phyloP scores from a whole-genome alignment of 2,797 vertebrate genomes.

The Halcyon badia region DNA sequence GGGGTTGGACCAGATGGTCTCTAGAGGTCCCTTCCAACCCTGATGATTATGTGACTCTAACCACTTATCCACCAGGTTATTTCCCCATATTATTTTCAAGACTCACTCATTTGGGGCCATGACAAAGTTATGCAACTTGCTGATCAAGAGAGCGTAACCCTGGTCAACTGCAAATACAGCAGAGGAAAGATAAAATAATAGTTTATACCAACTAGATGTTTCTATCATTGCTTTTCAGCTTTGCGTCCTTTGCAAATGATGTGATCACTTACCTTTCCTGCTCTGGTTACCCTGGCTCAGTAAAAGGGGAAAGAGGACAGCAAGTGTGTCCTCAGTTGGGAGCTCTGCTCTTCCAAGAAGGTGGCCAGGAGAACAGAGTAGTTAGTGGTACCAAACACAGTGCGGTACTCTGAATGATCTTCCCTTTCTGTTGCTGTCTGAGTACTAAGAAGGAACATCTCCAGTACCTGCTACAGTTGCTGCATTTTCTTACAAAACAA shows the following conservation, averaged over 20 bases:
- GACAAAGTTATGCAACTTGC: neutral
- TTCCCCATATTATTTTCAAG: neutral
- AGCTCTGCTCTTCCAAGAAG: neutral
- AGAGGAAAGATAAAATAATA: neutral
- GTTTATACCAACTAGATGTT: neutral
- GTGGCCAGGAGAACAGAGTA: neutral
- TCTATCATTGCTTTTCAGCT: neutral
- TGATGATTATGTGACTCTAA: neutral
- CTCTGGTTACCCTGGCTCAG: neutral
- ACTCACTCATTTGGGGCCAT: neutral
- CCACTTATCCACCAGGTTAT: neutral
- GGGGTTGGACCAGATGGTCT: neutral
- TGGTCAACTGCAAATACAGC: neutral
- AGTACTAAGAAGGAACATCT: neutral
- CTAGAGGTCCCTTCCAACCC: neutral
- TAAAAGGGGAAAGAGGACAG: neutral
- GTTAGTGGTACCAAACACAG: neutral
- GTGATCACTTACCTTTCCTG: neutral
- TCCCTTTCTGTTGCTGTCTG: neutral
- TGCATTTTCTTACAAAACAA: neutral
- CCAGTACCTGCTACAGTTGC: neutral
- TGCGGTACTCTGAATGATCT: rapidly evolving
- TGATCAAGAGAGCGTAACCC: neutral
- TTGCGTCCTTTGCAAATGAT: neutral
- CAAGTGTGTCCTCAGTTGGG: neutral